phyloP scores from a whole-genome alignment of 2,888 invertebrate genomes.

The Icerya purchasi region DNA sequence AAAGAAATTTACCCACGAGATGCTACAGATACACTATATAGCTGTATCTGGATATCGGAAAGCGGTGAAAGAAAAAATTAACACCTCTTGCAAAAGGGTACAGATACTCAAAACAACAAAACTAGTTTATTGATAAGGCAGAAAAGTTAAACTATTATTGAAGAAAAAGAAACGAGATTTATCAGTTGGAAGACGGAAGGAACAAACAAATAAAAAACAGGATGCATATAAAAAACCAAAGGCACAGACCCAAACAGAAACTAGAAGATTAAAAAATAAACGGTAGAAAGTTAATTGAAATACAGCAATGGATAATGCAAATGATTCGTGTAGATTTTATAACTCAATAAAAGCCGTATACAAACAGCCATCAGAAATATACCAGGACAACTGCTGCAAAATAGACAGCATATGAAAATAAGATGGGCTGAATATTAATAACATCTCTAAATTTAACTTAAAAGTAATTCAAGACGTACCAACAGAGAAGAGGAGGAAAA shows the following conservation, averaged over 20 bases:
- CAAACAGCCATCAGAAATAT: background rate
- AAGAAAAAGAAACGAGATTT: background rate
- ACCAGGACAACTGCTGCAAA: background rate
- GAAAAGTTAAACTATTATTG: background rate
- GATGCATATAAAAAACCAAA: background rate
- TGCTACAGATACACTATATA: no score
- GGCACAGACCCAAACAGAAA: background rate
- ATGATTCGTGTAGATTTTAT: background rate
- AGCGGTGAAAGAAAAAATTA: background rate
- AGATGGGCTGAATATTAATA: background rate
- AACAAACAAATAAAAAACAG: background rate
- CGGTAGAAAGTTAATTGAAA: background rate
- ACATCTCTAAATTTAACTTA: background rate
- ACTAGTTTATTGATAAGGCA: background rate
- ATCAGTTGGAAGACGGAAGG: background rate
- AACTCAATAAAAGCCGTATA: background rate
- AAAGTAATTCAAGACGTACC: background rate
- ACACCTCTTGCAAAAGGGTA: background rate
- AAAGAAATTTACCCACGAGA: background rate
- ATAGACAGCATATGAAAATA: background rate
- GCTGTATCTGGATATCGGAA: background rate
- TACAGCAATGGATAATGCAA: background rate
- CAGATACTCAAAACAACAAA: background rate
- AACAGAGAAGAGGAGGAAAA: background rate
- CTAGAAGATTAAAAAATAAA: background rate